These are phyloP conservation scores for Gambusia yucatana DNA, from an alignment of 2,797 vertebrate genomes.

Conservation along the genomic window DNA sequence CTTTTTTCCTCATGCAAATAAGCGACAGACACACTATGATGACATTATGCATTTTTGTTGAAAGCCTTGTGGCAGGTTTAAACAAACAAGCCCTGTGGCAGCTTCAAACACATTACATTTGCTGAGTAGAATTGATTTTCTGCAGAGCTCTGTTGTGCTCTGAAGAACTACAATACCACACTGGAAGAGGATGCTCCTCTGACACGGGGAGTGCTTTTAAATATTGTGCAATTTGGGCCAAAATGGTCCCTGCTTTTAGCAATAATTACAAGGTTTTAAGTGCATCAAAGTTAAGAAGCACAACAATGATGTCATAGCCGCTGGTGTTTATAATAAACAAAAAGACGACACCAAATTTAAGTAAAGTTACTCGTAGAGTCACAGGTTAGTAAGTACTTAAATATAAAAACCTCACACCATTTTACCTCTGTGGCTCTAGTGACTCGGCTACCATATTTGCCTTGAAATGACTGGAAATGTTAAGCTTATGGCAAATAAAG, in stretches of 20 bases:
- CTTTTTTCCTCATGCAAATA: slow-evolving; percentile 24
- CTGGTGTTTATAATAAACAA: slow-evolving; percentile 39
- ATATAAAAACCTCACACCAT: slow-evolving; percentile 19
- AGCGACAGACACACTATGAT: slow-evolving; percentile 27
- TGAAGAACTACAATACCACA: slow-evolving; percentile 31
- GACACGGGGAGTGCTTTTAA: slow-evolving; percentile 28
- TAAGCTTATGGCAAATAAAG: slow-evolving; percentile 63
- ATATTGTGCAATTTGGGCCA: slow-evolving; percentile 16
- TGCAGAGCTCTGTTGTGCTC: slow-evolving; percentile 40
- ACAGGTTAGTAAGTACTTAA: neutral
- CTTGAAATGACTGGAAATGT: slow-evolving; percentile 58
- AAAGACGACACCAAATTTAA: slow-evolving; percentile 15
- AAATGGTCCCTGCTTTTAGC: slow-evolving; percentile 3
- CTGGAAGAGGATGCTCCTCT: slow-evolving; percentile 17
- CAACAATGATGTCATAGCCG: slow-evolving; percentile 16
- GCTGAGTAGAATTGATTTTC: slow-evolving; percentile 67
- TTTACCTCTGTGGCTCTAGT: slow-evolving; percentile 29
- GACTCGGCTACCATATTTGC: slow-evolving; percentile 41
- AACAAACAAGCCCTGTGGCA: slow-evolving; percentile 32
- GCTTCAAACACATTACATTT: slow-evolving; percentile 54
- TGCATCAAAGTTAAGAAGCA: slow-evolving; percentile 15
- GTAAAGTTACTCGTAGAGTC: slow-evolving; percentile 15
- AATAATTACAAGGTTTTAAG: neutral
- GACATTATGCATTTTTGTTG: slow-evolving; percentile 39
- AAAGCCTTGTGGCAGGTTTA: slow-evolving; percentile 21